A percentile compares a stretch with the other conserved stretches of the same genome.
Evolutionary conservation across 2,113 vertebrate genomes (phyloP).

Genomic region (Cynoglossus semilaevis): DNA sequence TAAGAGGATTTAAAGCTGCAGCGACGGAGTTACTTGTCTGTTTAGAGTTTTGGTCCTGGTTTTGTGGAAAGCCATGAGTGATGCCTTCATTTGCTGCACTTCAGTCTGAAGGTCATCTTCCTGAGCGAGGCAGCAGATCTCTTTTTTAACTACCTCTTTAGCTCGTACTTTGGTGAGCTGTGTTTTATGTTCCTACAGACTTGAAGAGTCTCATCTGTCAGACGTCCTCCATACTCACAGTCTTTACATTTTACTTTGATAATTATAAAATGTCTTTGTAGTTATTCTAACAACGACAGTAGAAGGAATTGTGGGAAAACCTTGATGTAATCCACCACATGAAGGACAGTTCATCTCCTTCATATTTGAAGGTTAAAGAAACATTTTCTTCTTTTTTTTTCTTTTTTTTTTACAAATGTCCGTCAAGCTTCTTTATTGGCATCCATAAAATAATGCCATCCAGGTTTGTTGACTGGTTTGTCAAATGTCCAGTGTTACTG

Average conservation of each 20-base stretch:
- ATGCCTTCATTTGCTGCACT: not conserved
- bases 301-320: not conserved
- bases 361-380: constrained; percentile 26
- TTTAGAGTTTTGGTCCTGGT: constrained; percentile 10
- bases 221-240: no score
- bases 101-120: constrained; percentile 2
- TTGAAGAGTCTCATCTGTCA: no score
- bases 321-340: not conserved
- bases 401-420: no score
- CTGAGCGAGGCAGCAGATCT: constrained; percentile 11
- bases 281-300: no score
- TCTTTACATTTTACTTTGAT: no score
- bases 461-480: not conserved
- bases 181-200: no score
- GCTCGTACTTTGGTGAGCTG: no score
- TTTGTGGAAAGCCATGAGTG: constrained; percentile 5
- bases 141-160: not conserved
- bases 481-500: not conserved
- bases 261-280: no score
- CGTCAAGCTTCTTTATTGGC: not conserved
- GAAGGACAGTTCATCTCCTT: constrained; percentile 15
- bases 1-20: constrained; percentile 67
- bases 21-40: constrained; percentile 48
- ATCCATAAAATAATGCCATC: not conserved
- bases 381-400: no score